Base-by-base conservation (phyloP, 2,797 vertebrate species). In the Vespertilio murinus region DNA sequence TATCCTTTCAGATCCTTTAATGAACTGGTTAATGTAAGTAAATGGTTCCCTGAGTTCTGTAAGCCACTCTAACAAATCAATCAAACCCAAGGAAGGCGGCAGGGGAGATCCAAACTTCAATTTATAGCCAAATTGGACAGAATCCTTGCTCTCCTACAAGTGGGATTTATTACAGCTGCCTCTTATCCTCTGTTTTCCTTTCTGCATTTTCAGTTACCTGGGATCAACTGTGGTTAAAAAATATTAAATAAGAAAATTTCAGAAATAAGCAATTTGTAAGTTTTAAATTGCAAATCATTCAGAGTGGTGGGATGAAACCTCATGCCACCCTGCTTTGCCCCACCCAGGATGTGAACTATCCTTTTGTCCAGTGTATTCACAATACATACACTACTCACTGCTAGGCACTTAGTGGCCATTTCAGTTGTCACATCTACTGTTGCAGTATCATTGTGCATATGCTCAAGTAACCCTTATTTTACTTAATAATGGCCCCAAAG, bases 241-340 rank as follows among this genome's bases (percentile, higher is more conserved):
- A 33, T 47, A 47, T 33, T 33, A 81, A 81, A 17, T 65, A 56
- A 17, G 12, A 45, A 45, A 64, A 47, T 47, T 65, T 47, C 20
- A 33, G 40, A 81, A 65, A 81, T 65, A 81, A 64, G 61, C 6
- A 45, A 47, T 47, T 81, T 20, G 23, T 47, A 47, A 6, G 4
- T 23, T 65, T 47, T 45, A 81, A 45, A 25, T 81, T 47, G 33
- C 22, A 65, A 61, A 65, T 47, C 30, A 25, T 81, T 64, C 38
- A 64, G 56, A 33, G 25, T 42, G 22, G 11, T 20, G 38, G 13
- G 17, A 42, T 64, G 56, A 42, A 80, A 65, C 42, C 79, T 65
- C 8, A 9, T 0, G 0, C 8, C 22, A 0, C 5, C 20, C 40
- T 47, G 40, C 40, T 33, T 42, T 14, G 20, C 64, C 59, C n/a